phyloP scores from a whole-genome alignment of 2,888 invertebrate genomes.

The Nymphalis urticae region DNA sequence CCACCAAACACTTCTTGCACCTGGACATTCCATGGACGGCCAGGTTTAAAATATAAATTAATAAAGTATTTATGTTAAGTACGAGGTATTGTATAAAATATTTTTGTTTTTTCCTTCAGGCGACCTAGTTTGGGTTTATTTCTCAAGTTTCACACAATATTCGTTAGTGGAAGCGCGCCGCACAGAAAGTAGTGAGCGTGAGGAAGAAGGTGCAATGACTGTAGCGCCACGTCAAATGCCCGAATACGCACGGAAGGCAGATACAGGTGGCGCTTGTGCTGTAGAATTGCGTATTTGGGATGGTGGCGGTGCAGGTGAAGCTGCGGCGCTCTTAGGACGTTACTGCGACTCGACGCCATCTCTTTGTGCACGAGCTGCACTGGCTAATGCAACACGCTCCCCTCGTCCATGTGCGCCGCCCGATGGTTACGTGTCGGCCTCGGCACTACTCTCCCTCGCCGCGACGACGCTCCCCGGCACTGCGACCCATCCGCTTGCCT shows the following conservation, averaged over 20 bases:
- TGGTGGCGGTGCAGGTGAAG: slow-evolving; percentile 82
- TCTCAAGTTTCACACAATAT: slow-evolving; percentile 91
- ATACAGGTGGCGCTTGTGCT: slow-evolving; percentile 74
- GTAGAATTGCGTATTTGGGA: slow-evolving; percentile 89
- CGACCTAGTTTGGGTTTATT: slow-evolving; percentile 93
- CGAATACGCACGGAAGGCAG: slow-evolving; percentile 35
- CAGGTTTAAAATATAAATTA: slow-evolving; percentile 57
- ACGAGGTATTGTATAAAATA: not conserved
- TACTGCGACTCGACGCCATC: slow-evolving; percentile 89
- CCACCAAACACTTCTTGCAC: slow-evolving; percentile 93
- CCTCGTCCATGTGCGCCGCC: slow-evolving; percentile 90
- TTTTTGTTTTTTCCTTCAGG: slow-evolving; percentile 55
- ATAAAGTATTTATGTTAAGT: not conserved
- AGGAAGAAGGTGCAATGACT: slow-evolving; percentile 50
- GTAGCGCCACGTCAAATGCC: slow-evolving; percentile 38
- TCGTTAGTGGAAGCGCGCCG: slow-evolving; percentile 82
- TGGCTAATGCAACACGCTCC: slow-evolving; percentile 86
- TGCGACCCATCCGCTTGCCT: slow-evolving; percentile 88
- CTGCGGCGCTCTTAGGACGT: slow-evolving; percentile 81
- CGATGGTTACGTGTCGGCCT: slow-evolving; percentile 87
- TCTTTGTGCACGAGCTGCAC: slow-evolving; percentile 90
- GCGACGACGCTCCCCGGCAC: slow-evolving; percentile 85
- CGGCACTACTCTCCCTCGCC: slow-evolving; percentile 62
- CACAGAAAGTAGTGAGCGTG: slow-evolving; percentile 80
- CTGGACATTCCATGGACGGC: slow-evolving; percentile 90